Percentiles rank a stretch among this genome's conserved stretches.
phyloP scores from a whole-genome alignment of 2,888 invertebrate species.

The Hypercompe scribonia region DNA sequence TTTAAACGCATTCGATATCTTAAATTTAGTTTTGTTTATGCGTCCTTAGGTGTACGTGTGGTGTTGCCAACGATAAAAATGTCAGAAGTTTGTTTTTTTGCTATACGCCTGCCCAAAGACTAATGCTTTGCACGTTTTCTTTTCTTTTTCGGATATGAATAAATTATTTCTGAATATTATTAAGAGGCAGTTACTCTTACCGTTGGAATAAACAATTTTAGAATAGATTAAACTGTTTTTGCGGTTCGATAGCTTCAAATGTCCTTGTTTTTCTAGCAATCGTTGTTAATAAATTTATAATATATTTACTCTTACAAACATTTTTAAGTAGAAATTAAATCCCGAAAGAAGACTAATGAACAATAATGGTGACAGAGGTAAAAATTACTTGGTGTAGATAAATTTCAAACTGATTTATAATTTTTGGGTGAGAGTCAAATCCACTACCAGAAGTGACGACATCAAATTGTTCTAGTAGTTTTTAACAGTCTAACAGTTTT shows the following conservation, averaged over 20 bases:
- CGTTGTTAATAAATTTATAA: not conserved
- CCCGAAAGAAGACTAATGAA: too few relatives aligned
- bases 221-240: not conserved
- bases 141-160: slow-evolving; percentile 3
- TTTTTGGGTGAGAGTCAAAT: too few relatives aligned
- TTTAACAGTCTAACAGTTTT: too few relatives aligned
- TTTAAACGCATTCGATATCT: slow-evolving; percentile 58
- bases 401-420: too few relatives aligned
- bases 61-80: slow-evolving; percentile 44
- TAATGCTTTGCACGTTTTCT: slow-evolving; percentile 39
- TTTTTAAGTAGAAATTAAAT: too few relatives aligned
- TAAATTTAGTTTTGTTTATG: slow-evolving; percentile 67
- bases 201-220: not conserved
- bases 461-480: too few relatives aligned
- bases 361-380: too few relatives aligned
- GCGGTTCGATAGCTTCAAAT: not conserved
- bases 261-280: not conserved
- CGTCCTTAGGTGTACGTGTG: slow-evolving; percentile 40
- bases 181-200: not conserved
- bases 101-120: slow-evolving; percentile 23
- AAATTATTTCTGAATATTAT: slow-evolving; percentile 12
- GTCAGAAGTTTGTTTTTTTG: slow-evolving; percentile 46
- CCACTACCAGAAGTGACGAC: too few relatives aligned
- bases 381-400: too few relatives aligned
- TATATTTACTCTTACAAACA: too few relatives aligned